Conservation (phyloP, 1,140 invertebrate genomes). For the Drosophila nebulosa region DNA sequence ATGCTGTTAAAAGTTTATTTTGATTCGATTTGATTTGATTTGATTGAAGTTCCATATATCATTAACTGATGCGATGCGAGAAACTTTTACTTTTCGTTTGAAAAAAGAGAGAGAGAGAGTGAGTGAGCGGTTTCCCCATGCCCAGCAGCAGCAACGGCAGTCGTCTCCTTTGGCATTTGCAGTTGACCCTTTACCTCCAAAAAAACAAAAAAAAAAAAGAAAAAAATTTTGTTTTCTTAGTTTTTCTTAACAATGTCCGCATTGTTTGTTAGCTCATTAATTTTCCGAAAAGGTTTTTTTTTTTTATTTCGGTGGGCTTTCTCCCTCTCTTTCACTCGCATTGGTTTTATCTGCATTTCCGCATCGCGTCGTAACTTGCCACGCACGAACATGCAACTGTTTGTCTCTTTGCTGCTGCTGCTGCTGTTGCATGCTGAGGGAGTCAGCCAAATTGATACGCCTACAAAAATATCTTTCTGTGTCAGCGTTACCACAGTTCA, state of each 20-base stretch:
- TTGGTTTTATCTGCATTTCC: conserved; percentile 5
- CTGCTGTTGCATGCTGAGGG: conserved; percentile 1
- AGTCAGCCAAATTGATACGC: not conserved
- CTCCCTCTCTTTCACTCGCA: not conserved
- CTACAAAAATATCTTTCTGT: conserved; percentile 3
- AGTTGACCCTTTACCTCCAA: conserved; percentile 1
- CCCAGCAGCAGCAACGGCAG: not conserved
- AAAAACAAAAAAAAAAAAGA: not conserved
- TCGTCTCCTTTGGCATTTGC: not conserved
- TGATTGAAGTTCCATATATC: conserved; percentile 7
- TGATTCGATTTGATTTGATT: conserved; percentile 3
- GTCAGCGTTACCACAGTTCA: not conserved
- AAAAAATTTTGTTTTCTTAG: not conserved
- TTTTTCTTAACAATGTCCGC: conserved; percentile 10
- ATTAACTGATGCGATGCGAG: not conserved
- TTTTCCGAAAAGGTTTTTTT: conserved; percentile 2
- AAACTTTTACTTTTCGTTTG: conserved; percentile 8
- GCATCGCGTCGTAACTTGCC: conserved; percentile 9
- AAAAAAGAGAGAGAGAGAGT: too few species aligned
- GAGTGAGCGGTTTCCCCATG: not conserved
- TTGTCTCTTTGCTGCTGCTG: not conserved
- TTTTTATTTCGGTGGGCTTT: not conserved
- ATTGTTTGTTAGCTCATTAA: conserved; percentile 11
- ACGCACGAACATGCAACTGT: conserved; percentile 13
- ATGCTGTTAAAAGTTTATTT: not conserved